Base-by-base conservation (phyloP, 1,140 invertebrate genomes). In the Cheumatopsyche charites region DNA sequence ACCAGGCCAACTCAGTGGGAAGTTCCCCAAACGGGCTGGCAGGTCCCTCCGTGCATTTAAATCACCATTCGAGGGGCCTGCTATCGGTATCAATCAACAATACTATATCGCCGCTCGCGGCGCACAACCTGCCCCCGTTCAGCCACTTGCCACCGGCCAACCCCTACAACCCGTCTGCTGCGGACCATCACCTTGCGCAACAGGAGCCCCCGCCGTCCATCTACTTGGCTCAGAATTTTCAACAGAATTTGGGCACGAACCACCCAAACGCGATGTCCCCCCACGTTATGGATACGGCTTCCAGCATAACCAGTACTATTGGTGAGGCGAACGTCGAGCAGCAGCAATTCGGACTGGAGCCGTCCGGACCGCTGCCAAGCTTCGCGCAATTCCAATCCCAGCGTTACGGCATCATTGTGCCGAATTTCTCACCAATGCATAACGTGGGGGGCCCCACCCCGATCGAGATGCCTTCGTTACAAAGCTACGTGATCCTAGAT, bases 11-110 rank as follows among this genome's bases (percentile, higher is more conserved):
- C 71, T 79, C 83, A 77, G 86, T 86, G 58, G 85, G 84, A 80
- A 90, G 90, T 92, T 90, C 91, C 91, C 92, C 92, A 94, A 94
- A 94, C 91, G 91, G 91, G 91, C 89, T 92, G 88, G 91, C 91
- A 92, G 91, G 87, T 87, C 87, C 86, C 87, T 88, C 86, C 86
- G 86, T 85, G 85, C 83, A 84, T 79, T 82, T 85, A 86, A 87
- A 86, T 86, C 89, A 91, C 86, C 89, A 86, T 87, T 87, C 90
- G 90, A 90, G 90, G 90, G 91, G 90, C 91, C 91, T 92, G 91
- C 90, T 90, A 83, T 88, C 89, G 83, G 84, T 84, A 80, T 84
- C 85, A 85, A 86, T 82, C 85, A 83, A 84, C 83, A 85, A 82
- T 83, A 81, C 83, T 84, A 86, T 87, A 70, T 82, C 82, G 68